Evolutionary conservation across 1,140 invertebrate genomes (phyloP), one percentile per base, ranked within the genome.

Genomic region (Brachionus paranguensis): DNA sequence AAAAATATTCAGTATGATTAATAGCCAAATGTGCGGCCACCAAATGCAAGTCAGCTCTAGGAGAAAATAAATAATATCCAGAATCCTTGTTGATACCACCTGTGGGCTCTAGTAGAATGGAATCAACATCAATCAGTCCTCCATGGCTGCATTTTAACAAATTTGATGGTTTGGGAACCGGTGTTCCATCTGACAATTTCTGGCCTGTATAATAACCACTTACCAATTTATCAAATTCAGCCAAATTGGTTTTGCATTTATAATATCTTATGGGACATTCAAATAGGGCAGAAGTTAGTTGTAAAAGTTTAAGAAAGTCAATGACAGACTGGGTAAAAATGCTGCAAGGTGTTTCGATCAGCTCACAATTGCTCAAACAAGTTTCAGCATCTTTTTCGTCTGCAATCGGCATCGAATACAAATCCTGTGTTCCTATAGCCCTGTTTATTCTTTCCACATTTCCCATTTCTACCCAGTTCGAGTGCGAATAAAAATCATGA

Each of bases 401-500:
- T 65, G 79, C 53, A 68, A 83, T 27, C 14, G 24, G 7, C 17
- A 33, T 24, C 4, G 43, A 33, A 50, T 55, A n/a, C 10, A 83
- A 65, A 33, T 65, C 27, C 10, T 45, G n/a, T 12, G 79, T 65
- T 8, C 53, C 53, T 11, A 64, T 68, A 3, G 41, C 43, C 7
- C 8, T 20, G 27, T 84, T 70, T 17, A 84, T 70, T 29, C 14
- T 17, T 0, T 33, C 14, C 5, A n/a, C n/a, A 11, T 72, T 84
- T 29, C 81, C 81, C 81, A 84, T 70, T 55, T 84, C 81, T 6
- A 84, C 17, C 81, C 81, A 84, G 27, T 84, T 84, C 4, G 81
- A 70, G 41, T 84, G 81, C 3, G 64, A 70, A 72, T 84, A 84
- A 53, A 84, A 84, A 60, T 84, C 81, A 8, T 84, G 81, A 70